These are phyloP conservation scores for Notodonta dromedarius DNA, from an alignment of 2,888 invertebrate genomes.

Conservation along the genomic window DNA sequence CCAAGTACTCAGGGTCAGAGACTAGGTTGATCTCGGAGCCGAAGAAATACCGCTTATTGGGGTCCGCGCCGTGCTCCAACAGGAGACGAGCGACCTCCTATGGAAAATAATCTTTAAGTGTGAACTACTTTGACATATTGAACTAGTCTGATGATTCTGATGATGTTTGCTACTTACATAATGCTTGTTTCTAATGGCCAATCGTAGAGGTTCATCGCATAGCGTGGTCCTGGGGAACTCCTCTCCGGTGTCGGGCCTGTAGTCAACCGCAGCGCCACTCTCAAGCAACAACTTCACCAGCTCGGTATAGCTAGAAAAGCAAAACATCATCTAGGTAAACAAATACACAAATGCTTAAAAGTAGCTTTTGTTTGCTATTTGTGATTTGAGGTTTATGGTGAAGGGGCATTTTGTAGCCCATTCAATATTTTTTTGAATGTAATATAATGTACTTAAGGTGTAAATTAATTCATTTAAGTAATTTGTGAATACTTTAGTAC, in stretches of 20 bases:
- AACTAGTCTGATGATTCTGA: too few species aligned
- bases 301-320: slow-evolving; percentile 82
- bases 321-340: slow-evolving; percentile 8
- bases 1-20: slow-evolving; percentile 91
- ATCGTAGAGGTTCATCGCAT: slow-evolving; percentile 94
- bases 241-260: slow-evolving; percentile 88
- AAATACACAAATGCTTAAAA: too few species aligned
- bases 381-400: too few species aligned
- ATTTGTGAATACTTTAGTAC: too few species aligned
- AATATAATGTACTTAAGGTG: too few species aligned
- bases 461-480: too few species aligned
- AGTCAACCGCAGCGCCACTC: slow-evolving; percentile 92
- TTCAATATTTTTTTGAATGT: too few species aligned
- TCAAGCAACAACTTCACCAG: slow-evolving; percentile 89
- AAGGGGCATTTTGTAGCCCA: too few species aligned
- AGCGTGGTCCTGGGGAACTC: slow-evolving; percentile 88
- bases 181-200: slow-evolving; percentile 94
- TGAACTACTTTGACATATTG: too few species aligned
- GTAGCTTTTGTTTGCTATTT: too few species aligned
- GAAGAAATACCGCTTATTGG: slow-evolving; percentile 96
- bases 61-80: slow-evolving; percentile 93
- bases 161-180: slow-evolving; percentile 69
- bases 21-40: slow-evolving; percentile 96
- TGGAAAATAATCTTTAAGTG: background rate
- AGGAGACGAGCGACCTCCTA: slow-evolving; percentile 88